A percentile compares a stretch with the other conserved stretches of the same genome.
Evolutionary conservation across 2,797 vertebrate genomes (phyloP).

Genomic region (Spinus pinus): DNA sequence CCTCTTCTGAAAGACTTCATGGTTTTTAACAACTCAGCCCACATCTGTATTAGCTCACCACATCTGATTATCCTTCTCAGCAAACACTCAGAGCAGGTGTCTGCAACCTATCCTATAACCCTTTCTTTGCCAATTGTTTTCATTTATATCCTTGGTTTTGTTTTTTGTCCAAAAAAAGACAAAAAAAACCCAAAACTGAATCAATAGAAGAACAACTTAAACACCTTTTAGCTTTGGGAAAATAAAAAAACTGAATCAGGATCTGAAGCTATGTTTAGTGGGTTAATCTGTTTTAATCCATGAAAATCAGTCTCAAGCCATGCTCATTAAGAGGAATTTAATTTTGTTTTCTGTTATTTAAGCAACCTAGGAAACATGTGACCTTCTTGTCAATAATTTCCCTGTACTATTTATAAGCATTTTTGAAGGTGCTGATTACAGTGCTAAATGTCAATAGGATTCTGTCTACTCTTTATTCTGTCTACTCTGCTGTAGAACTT

Average conservation of each 20-base stretch:
- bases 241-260: background rate
- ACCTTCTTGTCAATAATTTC: background rate
- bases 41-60: background rate
- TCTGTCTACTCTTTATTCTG: background rate
- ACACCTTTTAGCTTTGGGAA: background rate
- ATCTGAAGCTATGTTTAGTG: conserved; percentile 12
- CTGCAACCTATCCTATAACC: background rate
- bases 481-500: background rate
- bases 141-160: background rate
- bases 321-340: background rate
- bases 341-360: conserved; percentile 16
- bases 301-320: conserved; percentile 26
- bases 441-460: background rate
- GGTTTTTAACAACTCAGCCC: background rate
- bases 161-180: background rate
- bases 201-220: background rate
- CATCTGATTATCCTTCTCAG: background rate
- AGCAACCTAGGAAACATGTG: background rate
- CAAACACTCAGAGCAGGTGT: background rate
- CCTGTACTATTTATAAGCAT: background rate
- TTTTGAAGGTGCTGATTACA: background rate
- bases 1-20: background rate
- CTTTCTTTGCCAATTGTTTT: background rate
- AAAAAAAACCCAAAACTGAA: background rate
- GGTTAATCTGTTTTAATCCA: conserved; percentile 35